Conservation (phyloP, 2,888 invertebrate genomes). For the Drosophila paucipuncta region DNA sequence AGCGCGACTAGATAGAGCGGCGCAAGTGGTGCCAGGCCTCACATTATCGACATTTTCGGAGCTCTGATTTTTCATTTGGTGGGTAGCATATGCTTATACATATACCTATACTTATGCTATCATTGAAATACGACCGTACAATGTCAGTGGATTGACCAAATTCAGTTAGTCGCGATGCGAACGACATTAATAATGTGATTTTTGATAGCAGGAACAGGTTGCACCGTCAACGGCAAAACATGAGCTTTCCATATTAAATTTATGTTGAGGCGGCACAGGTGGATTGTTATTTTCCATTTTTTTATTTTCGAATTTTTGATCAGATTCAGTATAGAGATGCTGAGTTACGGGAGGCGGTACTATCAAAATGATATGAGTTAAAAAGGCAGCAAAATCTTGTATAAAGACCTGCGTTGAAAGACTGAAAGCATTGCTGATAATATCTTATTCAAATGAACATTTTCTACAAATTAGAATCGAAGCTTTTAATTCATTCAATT, state of each 20-base stretch:
- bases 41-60: constrained; percentile 59
- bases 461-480: neutral
- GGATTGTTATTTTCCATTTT: constrained; percentile 8
- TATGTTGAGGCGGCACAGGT: constrained; percentile 38
- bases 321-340: constrained; percentile 21
- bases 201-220: constrained; percentile 71
- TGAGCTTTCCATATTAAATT: constrained; percentile 72
- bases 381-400: neutral
- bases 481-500: neutral
- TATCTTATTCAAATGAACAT: neutral
- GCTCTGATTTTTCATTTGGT: constrained; percentile 28
- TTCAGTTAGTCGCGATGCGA: constrained; percentile 47
- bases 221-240: constrained; percentile 52
- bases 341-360: constrained; percentile 6
- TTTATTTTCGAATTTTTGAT: constrained; percentile 8
- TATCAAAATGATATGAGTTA: neutral
- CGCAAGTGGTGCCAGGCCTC: constrained; percentile 43
- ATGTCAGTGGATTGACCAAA: constrained; percentile 38
- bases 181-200: constrained; percentile 72
- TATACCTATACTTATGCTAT: constrained; percentile 65
- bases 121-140: constrained; percentile 72
- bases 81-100: constrained; percentile 46
- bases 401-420: neutral
- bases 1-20: constrained; percentile 65
- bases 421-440: neutral